Evolutionary conservation across 2,888 invertebrate genomes (phyloP), one percentile per base, ranked within the genome.

Genomic region (Sceliomorpha sp.): DNA sequence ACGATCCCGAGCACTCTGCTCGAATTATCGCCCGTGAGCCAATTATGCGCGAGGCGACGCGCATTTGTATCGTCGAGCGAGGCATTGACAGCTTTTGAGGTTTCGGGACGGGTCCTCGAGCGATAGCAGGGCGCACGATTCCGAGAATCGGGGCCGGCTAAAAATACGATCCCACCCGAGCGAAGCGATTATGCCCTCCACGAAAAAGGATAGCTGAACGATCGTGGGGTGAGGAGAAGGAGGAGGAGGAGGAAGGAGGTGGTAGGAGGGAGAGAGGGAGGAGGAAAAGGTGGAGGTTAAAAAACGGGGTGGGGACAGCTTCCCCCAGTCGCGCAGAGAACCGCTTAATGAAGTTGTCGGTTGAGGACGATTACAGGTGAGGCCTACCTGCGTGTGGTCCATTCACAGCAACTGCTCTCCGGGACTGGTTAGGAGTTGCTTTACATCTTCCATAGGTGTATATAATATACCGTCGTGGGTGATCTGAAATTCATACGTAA

Each of bases 131-230:
- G 76, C 73, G 72, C 77, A 78, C 71, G 80, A 80, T 87, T 86
- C 85, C 75, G 77, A 82, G 85, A 87, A 87, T 81, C 79, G 76
- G 70, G 76, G 71, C 75, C 67, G 72, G 83, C 85, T 86, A 87
- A 86, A 86, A 87, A 87, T 86, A 87, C 83, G 76, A 86, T 85
- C 82, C 87, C 86, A 86, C 84, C 86, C 85, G 86, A 83, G 86
- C 84, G 84, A 81, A 78, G 76, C 80, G 84, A 87, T 87, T 84
- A 85, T 84, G 79, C 76, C 79, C 37, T 34, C 77, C 78, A 75
- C 80, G 79, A 81, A 80, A 81, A 80, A 77, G 76, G 77, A 75
- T 73, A 48, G 60, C 58, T n/a, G n/a, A n/a, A n/a, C n/a, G n/a
- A n/a, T n/a, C n/a, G n/a, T n/a, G n/a, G n/a, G n/a, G n/a, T n/a